A percentile compares a stretch with the other conserved stretches of the same genome.
Conservation (phyloP, 1,140 invertebrate genomes). For the Aphis gossypii region DNA sequence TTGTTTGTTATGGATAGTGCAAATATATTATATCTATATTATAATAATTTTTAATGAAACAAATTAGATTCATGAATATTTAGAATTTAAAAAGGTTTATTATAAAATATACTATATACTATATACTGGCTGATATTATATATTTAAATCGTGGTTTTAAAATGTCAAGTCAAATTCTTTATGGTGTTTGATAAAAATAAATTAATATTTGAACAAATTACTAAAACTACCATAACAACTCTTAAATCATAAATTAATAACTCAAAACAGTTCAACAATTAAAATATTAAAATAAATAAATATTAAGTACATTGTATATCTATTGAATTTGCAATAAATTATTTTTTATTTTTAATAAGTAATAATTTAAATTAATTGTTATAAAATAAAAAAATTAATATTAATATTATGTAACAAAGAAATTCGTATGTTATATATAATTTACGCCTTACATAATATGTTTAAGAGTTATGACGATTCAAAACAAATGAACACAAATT, state of each 20-base stretch:
- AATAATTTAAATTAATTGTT: background rate
- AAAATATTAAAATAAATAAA: background rate
- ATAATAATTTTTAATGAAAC: no score
- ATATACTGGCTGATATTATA: background rate
- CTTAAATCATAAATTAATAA: background rate
- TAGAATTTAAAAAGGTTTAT: background rate
- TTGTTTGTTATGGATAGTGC: no score
- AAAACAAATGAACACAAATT: background rate
- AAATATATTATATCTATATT: no score
- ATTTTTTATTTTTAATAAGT: background rate
- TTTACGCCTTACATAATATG: background rate
- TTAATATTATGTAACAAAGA: background rate
- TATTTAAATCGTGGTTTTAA: background rate
- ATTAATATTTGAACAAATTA: background rate
- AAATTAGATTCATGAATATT: background rate
- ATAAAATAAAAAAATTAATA: background rate
- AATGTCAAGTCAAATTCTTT: background rate
- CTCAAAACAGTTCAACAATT: background rate
- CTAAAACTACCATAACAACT: background rate
- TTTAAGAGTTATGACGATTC: background rate
- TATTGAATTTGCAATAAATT: background rate
- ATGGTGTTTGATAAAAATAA: background rate
- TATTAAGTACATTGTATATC: background rate
- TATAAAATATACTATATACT: background rate
- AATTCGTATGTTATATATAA: background rate